A percentile compares a stretch with the other conserved stretches of the same genome.
These are phyloP conservation scores for Phalacrocorax carbo DNA, from an alignment of 2,113 vertebrate species.

Conservation along the genomic window DNA sequence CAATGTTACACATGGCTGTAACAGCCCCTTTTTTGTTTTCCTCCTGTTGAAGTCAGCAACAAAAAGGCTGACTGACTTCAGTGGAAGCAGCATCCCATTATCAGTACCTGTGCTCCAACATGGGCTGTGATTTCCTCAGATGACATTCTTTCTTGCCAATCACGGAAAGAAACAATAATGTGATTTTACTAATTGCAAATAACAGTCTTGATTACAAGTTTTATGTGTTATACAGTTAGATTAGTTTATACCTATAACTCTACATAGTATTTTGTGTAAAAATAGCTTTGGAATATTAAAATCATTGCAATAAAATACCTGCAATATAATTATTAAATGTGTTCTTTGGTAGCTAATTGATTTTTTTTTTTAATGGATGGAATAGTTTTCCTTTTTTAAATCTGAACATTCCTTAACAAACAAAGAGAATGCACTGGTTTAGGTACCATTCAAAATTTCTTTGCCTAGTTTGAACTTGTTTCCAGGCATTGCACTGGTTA, in stretches of 20 bases:
- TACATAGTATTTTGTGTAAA: conserved; percentile 83
- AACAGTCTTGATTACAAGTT: conserved; percentile 72
- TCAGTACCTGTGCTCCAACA: not conserved
- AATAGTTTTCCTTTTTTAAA: conserved; percentile 75
- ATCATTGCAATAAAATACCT: conserved; percentile 84
- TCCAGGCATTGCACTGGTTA: conserved; percentile 46
- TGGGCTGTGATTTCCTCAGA: conserved; percentile 22
- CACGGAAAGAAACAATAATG: conserved; percentile 62
- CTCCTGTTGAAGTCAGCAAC: not conserved
- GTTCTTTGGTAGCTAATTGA: conserved; percentile 82
- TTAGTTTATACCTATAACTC: conserved; percentile 79
- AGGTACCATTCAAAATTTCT: conserved; percentile 78
- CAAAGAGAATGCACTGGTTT: conserved; percentile 95
- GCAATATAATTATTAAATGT: conserved; percentile 78
- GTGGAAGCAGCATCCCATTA: not conserved
- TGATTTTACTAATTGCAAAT: conserved; percentile 72
- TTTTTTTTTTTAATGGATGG: conserved; percentile 73
- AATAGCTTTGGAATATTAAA: conserved; percentile 86
- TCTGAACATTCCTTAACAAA: conserved; percentile 85
- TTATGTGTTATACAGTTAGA: conserved; percentile 74
- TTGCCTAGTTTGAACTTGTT: conserved; percentile 76
- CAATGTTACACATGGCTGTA: accelerated
- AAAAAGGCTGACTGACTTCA: not conserved
- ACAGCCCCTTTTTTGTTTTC: not conserved
- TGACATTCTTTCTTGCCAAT: conserved; percentile 74